Percentiles rank a stretch among this genome's conserved stretches.
Conservation (phyloP, 1,140 invertebrate species). For the Tetragnatha versicolor region DNA sequence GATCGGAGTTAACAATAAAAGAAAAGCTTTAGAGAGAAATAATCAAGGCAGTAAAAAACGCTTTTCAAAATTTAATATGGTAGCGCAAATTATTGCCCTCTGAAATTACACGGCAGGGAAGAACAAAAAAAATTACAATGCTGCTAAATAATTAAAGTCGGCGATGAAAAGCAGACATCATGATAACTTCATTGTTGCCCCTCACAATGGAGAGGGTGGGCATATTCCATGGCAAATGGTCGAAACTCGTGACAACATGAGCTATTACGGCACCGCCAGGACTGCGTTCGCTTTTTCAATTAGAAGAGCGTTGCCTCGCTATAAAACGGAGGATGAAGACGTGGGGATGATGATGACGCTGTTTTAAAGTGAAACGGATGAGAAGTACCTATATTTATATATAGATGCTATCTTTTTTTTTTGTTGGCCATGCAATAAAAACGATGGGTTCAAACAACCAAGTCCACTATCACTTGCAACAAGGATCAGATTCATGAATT, state of each 20-base stretch:
- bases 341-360: not conserved
- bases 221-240: slow-evolving; percentile 34
- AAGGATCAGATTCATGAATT: no score
- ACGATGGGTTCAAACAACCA: no score
- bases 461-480: no score
- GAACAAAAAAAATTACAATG: slow-evolving; percentile 52
- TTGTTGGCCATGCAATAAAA: no score
- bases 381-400: no score
- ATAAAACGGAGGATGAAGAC: not conserved
- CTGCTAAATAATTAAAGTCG: slow-evolving; percentile 49
- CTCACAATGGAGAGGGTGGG: slow-evolving; percentile 47
- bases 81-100: slow-evolving; percentile 26
- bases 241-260: slow-evolving; percentile 46
- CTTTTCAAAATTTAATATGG: slow-evolving; percentile 38
- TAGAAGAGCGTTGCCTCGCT: slow-evolving; percentile 43
- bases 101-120: slow-evolving; percentile 26
- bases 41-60: not conserved
- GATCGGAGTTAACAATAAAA: slow-evolving; percentile 7
- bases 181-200: slow-evolving; percentile 52
- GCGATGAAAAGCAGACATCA: slow-evolving; percentile 50
- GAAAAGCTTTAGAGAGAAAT: not conserved
- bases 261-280: slow-evolving; percentile 37
- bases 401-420: no score
- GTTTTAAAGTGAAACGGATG: no score
- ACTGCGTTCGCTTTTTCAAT: slow-evolving; percentile 50